A percentile compares a stretch with the other conserved stretches of the same genome.
Evolutionary conservation across 2,113 vertebrate genomes (phyloP).

Genomic region (Anarhynchus alexandrinus): DNA sequence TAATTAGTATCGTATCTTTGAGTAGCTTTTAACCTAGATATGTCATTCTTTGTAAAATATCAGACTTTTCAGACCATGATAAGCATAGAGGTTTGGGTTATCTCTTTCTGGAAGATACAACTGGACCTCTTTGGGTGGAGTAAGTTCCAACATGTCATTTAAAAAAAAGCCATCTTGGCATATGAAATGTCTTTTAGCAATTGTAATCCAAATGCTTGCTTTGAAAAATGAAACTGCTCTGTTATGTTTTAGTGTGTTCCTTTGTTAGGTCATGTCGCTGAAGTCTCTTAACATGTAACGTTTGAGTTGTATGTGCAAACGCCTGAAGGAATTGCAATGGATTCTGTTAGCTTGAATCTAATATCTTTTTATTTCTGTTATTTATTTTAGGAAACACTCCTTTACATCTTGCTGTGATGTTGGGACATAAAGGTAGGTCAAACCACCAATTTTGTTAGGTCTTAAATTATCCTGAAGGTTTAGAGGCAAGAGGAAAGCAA

Average conservation of each 20-base stretch:
- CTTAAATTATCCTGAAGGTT: not conserved
- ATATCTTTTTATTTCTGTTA: not conserved
- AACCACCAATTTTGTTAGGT: not conserved
- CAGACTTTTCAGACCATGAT: not conserved
- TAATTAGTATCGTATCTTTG: conserved; percentile 14
- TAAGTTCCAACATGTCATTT: not conserved
- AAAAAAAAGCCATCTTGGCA: not conserved
- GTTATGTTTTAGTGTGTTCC: not conserved
- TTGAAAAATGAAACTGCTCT: not conserved
- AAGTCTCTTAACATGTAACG: accelerated
- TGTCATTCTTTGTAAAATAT: not conserved
- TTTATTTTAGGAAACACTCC: conserved; percentile 92
- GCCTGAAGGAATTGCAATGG: not conserved
- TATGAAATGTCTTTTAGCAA: not conserved
- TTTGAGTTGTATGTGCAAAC: not conserved
- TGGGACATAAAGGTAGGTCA: conserved; percentile 97
- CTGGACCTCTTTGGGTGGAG: not conserved
- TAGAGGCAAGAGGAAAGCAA: not conserved
- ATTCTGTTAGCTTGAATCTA: not conserved
- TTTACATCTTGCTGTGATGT: conserved; percentile 97
- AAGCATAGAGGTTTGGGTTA: not conserved
- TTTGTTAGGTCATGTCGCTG: not conserved
- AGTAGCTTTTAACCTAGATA: conserved; percentile 57
- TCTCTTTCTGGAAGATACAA: not conserved
- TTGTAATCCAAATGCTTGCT: not conserved